These are phyloP conservation scores for Pandion haliaetus DNA, from an alignment of 2,113 vertebrate genomes.

Conservation along the genomic window DNA sequence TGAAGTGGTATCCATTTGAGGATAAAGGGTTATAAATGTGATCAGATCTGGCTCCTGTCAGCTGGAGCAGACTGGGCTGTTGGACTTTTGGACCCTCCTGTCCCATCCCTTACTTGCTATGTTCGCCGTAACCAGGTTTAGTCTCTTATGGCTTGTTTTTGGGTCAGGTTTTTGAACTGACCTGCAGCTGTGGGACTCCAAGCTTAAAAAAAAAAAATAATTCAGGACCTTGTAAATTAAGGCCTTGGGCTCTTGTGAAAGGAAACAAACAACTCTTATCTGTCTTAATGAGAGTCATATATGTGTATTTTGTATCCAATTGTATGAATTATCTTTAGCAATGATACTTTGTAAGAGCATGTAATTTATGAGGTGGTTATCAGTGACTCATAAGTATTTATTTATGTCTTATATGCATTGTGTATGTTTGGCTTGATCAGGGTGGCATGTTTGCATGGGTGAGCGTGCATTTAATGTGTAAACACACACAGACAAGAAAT, in stretches of 20 bases:
- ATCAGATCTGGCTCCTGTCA: background rate
- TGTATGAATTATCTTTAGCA: conserved; percentile 39
- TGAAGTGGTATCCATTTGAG: accelerated
- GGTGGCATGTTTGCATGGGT: conserved; percentile 4
- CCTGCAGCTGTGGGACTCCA: background rate
- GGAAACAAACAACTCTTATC: conserved; percentile 24
- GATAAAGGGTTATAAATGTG: background rate
- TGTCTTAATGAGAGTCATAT: background rate
- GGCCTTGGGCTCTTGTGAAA: background rate
- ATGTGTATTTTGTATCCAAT: conserved; percentile 23
- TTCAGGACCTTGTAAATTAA: background rate
- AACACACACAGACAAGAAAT: background rate
- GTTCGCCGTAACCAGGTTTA: background rate
- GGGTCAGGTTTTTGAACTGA: background rate
- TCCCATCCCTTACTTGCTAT: accelerated
- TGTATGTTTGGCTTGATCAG: conserved; percentile 14
- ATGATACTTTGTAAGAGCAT: conserved; percentile 26
- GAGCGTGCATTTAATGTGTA: background rate
- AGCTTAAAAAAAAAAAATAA: background rate
- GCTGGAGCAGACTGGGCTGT: background rate
- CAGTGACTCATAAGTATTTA: conserved; percentile 49
- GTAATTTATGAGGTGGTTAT: conserved; percentile 46
- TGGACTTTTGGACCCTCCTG: background rate
- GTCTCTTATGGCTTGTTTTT: background rate
- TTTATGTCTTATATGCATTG: conserved; percentile 35